Evolutionary conservation across 2,113 vertebrate genomes (phyloP), one percentile per base, ranked within the genome.

Genomic region (Callaeas wilsoni): DNA sequence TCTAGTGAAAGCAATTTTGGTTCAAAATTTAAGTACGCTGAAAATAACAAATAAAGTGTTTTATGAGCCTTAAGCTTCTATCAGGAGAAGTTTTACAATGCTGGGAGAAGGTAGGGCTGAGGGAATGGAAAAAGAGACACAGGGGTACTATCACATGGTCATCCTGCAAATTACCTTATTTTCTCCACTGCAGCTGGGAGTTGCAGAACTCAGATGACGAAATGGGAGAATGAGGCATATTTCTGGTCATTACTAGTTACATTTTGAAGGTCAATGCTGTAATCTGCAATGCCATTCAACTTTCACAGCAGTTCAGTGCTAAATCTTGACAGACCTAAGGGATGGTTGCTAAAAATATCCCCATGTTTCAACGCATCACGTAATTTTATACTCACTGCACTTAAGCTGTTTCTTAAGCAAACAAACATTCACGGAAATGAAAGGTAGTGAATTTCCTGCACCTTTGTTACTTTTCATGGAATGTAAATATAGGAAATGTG

Each of bases 401-500:
- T 62, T 83, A n/a, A 92, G 55, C 13, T 55, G 41, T 79, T 94
- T 80, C 87, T 91, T 90, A 91, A 87, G 53, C 71, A 90, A 96
- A 95, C 75, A 90, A 88, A 74, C 42, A 84, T 15, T 91, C 53
- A 84, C 49, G 59, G 53, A 82, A 94, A 84, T 37, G 29, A 95
- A 78, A 84, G 47, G 44, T 13, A 84, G 41, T 14, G 22, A 60
- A 81, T 62, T 92, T 94, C 80, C 93, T 78, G 73, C 77, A 74
- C 63, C 23, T 91, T 81, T 53, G 60, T 60, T 70, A 77, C 52
- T 73, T 94, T 81, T 50, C 74, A 91, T 25, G 27, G 39, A 91
- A 87, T 9, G 47, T 53, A 93, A 89, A 78, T 42, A 93, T 77
- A 77, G 56, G 23, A 92, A 74, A 18, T 65, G 25, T 57, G 42